These are phyloP conservation scores for Henicopernis longicauda DNA, from an alignment of 2,113 vertebrate genomes.

Conservation along the genomic window DNA sequence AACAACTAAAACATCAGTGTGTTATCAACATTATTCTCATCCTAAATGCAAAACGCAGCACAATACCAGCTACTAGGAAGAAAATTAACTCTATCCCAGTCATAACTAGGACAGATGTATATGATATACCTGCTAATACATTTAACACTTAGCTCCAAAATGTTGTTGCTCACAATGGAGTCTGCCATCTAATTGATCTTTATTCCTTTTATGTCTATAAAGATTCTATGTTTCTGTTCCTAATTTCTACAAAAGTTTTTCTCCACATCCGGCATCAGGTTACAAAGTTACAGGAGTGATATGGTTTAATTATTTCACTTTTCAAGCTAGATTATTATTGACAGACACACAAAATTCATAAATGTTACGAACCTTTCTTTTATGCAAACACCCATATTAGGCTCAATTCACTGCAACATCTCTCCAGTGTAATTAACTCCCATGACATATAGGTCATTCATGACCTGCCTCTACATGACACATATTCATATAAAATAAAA, in stretches of 20 bases:
- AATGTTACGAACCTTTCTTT: neutral
- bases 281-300: neutral
- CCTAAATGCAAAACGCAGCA: too few species aligned
- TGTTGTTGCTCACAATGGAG: neutral
- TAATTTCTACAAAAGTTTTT: neutral
- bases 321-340: neutral
- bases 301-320: neutral
- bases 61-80: too few species aligned
- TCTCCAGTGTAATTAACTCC: neutral
- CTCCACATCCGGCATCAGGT: neutral
- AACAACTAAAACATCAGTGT: too few species aligned
- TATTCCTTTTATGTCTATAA: neutral
- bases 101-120: neutral
- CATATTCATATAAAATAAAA: neutral
- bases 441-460: neutral
- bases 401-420: neutral
- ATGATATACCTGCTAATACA: neutral
- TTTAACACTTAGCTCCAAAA: neutral
- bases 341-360: neutral
- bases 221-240: neutral
- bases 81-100: too few species aligned
- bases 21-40: too few species aligned
- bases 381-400: neutral
- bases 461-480: neutral
- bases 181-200: neutral